phyloP scores from a whole-genome alignment of 2,113 vertebrate genomes.

The Poeciliopsis turrubarensis region DNA sequence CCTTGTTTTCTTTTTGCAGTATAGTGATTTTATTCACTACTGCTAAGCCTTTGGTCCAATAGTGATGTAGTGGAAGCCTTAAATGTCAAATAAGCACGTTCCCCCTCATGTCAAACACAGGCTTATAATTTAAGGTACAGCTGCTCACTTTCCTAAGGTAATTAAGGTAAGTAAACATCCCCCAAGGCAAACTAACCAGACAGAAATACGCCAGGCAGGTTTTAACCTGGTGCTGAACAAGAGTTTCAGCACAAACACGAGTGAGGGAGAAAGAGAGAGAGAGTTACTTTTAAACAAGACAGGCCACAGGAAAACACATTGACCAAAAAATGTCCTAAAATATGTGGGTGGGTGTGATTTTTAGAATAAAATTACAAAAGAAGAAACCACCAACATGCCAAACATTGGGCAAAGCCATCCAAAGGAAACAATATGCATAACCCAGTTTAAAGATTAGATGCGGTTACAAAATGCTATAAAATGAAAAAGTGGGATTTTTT shows the following conservation, averaged over 20 bases:
- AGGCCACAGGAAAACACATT: slow-evolving; percentile 27
- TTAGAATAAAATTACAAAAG: slow-evolving; percentile 14
- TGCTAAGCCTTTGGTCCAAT: not conserved
- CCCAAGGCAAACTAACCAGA: slow-evolving; percentile 41
- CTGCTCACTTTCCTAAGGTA: slow-evolving; percentile 28
- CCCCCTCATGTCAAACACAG: slow-evolving; percentile 31
- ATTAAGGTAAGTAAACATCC: slow-evolving; percentile 38
- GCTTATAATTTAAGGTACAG: slow-evolving; percentile 53
- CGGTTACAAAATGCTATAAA: not conserved
- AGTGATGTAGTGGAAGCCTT: slow-evolving; percentile 28
- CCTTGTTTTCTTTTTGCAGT: not conserved
- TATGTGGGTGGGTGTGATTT: slow-evolving; percentile 17
- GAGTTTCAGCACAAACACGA: slow-evolving; percentile 34
- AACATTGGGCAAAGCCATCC: slow-evolving; percentile 4
- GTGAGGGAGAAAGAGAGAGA: not conserved
- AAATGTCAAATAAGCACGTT: slow-evolving; percentile 36
- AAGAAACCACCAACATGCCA: slow-evolving; percentile 15
- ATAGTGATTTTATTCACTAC: slow-evolving; percentile 8
- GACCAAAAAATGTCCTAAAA: slow-evolving; percentile 1
- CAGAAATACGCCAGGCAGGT: slow-evolving; percentile 42
- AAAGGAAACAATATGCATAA: slow-evolving; percentile 2
- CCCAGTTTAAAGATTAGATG: not conserved
- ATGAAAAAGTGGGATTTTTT: not conserved
- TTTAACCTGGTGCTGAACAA: slow-evolving; percentile 52
- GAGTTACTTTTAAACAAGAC: slow-evolving; percentile 22